Evolutionary conservation across 2,888 invertebrate genomes (phyloP).

Genomic region (Gnatocerus cornutus): DNA sequence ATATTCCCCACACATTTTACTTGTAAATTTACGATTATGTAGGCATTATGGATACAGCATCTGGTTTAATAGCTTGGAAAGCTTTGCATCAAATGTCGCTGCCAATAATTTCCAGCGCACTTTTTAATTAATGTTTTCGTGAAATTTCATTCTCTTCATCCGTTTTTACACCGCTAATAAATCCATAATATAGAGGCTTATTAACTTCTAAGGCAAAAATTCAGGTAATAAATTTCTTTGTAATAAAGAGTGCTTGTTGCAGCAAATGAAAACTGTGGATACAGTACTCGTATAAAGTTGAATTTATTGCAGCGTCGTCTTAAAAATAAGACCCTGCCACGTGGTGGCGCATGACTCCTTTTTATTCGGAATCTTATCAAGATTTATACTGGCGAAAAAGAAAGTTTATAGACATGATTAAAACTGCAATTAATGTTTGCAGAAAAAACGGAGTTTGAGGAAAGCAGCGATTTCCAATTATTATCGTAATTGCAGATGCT

Average conservation of each 20-base stretch:
- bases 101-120: slow-evolving; percentile 8
- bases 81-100: slow-evolving; percentile 5
- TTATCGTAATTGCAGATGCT: slow-evolving; percentile 1
- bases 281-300: slow-evolving; percentile 25
- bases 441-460: not conserved
- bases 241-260: slow-evolving; percentile 40
- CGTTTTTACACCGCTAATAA: not conserved
- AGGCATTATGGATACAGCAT: slow-evolving; percentile 11
- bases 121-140: slow-evolving; percentile 6
- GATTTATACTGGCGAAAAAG: slow-evolving; percentile 1
- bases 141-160: not conserved
- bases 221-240: slow-evolving; percentile 23
- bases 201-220: slow-evolving; percentile 12
- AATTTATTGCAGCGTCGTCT: slow-evolving; percentile 30
- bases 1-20: slow-evolving; percentile 15
- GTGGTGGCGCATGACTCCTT: slow-evolving; percentile 20
- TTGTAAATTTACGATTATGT: slow-evolving; percentile 20
- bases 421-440: not conserved
- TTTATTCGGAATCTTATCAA: slow-evolving; percentile 13
- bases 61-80: slow-evolving; percentile 16
- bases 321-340: slow-evolving; percentile 29
- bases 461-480: not conserved
- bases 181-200: not conserved
- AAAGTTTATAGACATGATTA: too few species aligned
- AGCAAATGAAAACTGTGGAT: slow-evolving; percentile 33